Base-by-base conservation (phyloP, 2,888 invertebrate species). In the Noctuana brunneofusca region DNA sequence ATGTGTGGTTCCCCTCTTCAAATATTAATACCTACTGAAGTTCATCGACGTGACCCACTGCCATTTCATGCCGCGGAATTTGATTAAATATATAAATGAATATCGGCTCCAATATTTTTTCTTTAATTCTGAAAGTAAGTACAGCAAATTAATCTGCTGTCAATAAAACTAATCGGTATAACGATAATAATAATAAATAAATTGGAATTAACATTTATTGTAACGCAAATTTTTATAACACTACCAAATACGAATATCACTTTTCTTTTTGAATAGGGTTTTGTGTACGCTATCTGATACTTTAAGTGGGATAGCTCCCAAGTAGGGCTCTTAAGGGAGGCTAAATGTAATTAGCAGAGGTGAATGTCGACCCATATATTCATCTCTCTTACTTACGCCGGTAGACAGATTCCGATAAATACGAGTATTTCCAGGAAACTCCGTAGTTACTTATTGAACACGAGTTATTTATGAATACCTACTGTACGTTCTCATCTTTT, bases 1-100 rank as follows among this genome's bases (percentile, higher is more conserved):
- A 63, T 50, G 48, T 55, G 50, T 27, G 62, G 55, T 38, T 38
- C 11, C 62, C 60, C 55, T 62, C 55, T 41, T 62, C 62, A 50
- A 62, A 62, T 62, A 62, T 62, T 56, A 56, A 62, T 56, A 56
- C 41, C 55, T 56, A 56, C 41, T 49, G 41, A 50, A 62, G 24
- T 30, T 38, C 49, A 50, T 49, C 22, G 48, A 63, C 56, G 62
- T 55, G 55, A 38, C 24, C 20, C 50, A 53, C 35, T 32, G 32
- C 20, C 60, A 30, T 60, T 59, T 22, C 18, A 18, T 22, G 48
- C 18, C 3, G 3, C 12, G 20, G 46, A 14, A 38, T 38, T 38
- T 38, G 35, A 38, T 38, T 3, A 38, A 38, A 38, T 38, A 9
- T 38, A 38, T 38, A 14, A 30, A 30, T 9, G 1, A 30, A 8